A percentile compares a stretch with the other conserved stretches of the same genome.
Evolutionary conservation across 2,113 vertebrate species (phyloP).

Genomic region (Takifugu bimaculatus): DNA sequence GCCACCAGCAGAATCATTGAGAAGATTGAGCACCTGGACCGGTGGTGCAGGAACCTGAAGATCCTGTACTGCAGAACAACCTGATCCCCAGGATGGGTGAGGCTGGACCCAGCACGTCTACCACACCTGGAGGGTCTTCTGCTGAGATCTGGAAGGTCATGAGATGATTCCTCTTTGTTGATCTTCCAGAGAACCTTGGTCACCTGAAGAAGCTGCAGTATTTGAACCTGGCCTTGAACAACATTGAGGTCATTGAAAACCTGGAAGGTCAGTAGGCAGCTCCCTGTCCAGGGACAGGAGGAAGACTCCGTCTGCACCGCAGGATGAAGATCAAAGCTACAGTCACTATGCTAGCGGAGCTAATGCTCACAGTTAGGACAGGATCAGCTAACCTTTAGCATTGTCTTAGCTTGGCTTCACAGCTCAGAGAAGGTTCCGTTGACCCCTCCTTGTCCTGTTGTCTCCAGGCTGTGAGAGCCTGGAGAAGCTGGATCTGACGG

Average conservation of each 20-base stretch:
- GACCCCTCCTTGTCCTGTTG: not conserved
- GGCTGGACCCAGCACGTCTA: slow-evolving; percentile 6
- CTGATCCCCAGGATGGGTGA: slow-evolving; percentile 91
- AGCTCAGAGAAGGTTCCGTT: not conserved
- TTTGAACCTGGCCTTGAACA: slow-evolving; percentile 95
- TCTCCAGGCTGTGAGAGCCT: slow-evolving; percentile 87
- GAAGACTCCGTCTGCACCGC: no score
- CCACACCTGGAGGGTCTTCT: no score
- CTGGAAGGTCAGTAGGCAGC: slow-evolving; percentile 83
- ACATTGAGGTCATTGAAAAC: slow-evolving; percentile 96
- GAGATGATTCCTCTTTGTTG: not conserved
- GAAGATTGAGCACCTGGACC: slow-evolving; percentile 84
- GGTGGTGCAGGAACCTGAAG: slow-evolving; percentile 89
- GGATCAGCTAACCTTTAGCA: no score
- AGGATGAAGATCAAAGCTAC: no score
- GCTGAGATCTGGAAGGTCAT: no score
- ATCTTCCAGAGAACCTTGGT: slow-evolving; percentile 83
- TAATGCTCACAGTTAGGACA: no score
- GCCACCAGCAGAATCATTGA: slow-evolving; percentile 94
- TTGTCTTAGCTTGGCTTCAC: no score
- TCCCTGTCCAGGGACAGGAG: no score
- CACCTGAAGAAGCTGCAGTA: slow-evolving; percentile 94
- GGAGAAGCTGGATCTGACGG: slow-evolving; percentile 89
- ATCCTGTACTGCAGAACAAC: slow-evolving; percentile 98
- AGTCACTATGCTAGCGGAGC: no score